Evolutionary conservation across 2,888 invertebrate genomes (phyloP), one percentile per base, ranked within the genome.

Genomic region (Oligia strigilis): DNA sequence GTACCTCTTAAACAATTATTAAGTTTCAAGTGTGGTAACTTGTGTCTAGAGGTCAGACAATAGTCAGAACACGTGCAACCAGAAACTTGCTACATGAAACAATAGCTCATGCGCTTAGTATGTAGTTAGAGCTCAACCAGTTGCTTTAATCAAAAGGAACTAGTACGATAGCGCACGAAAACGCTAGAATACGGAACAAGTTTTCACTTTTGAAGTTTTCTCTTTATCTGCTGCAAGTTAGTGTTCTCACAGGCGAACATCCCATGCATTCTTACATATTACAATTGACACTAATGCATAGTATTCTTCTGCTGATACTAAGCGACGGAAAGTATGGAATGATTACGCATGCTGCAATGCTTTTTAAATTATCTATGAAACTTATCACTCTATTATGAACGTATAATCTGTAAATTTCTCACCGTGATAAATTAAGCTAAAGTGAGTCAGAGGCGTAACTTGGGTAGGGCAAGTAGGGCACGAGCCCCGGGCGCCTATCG

Each of bases 111-210:
- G 43, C 46, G 60, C 64, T 86, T 69, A 77, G 82, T 75, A 65
- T 65, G 60, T 78, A 74, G 75, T 76, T 74, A 69, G 49, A 49
- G 72, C 62, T 83, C 72, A 71, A 79, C 71, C 79, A 78, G 79
- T 86, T 76, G 67, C 75, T 86, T 87, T 86, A 86, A 86, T 86
- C 84, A 85, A 86, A 81, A 78, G 67, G 60, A 75, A 85, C 73
- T 74, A 58, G 72, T 67, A 46, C 76, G 80, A 79, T 79, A 72
- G 67, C 67, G 49, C 46, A 62, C 52, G 77, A 71, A 82, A 82
- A 82, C 83, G 67, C 46, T 75, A 49, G 72, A 72, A 83, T 60
- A 80, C 40, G 60, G 76, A 81, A 73, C 14, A 76, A 84, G 83
- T 86, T 75, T 78, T 78, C 83, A 73, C 78, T 87, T 76, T 83